A percentile compares a stretch with the other conserved stretches of the same genome.
Conservation (phyloP, 35 echinoderm and acorn worm genomes). For the Holothuria glaberrima region DNA sequence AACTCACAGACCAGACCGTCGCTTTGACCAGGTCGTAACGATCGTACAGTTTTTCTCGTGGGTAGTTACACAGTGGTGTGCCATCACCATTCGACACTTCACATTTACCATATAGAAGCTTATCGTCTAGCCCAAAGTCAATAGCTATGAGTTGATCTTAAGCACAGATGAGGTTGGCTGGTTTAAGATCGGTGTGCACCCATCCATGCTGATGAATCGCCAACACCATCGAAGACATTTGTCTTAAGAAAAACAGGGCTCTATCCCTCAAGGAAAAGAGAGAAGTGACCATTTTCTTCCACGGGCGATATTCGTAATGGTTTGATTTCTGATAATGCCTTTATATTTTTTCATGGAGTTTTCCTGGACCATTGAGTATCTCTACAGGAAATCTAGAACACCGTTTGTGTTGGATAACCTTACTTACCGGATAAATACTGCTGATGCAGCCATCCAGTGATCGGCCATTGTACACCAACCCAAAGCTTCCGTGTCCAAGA, state of each 20-base stretch:
- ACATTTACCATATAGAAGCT: not conserved
- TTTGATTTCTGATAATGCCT: too few species aligned
- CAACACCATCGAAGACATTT: not conserved
- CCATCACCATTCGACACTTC: not conserved
- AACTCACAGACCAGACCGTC: conserved; percentile 41
- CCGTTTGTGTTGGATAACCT: not conserved
- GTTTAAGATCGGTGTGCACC: conserved; percentile 30
- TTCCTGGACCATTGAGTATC: too few species aligned
- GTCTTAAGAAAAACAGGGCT: conserved; percentile 7
- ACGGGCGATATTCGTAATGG: too few species aligned
- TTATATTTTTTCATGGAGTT: too few species aligned
- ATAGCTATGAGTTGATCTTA: conserved; percentile 7
- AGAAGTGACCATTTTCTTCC: too few species aligned
- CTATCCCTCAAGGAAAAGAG: too few species aligned
- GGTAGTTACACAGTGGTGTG: not conserved
- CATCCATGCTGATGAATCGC: conserved; percentile 23
- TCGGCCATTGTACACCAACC: conserved; percentile 22
- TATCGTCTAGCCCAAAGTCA: not conserved
- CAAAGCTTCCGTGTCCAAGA: conserved; percentile 22
- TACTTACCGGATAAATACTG: not conserved
- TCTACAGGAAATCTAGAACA: too few species aligned
- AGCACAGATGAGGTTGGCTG: conserved; percentile 1
- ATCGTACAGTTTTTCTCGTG: not conserved
- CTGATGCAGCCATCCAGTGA: not conserved
- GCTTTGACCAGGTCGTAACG: conserved; percentile 25